Evolutionary conservation across 2,888 invertebrate species (phyloP).

Genomic region (Thecocarcelia acutangulata): DNA sequence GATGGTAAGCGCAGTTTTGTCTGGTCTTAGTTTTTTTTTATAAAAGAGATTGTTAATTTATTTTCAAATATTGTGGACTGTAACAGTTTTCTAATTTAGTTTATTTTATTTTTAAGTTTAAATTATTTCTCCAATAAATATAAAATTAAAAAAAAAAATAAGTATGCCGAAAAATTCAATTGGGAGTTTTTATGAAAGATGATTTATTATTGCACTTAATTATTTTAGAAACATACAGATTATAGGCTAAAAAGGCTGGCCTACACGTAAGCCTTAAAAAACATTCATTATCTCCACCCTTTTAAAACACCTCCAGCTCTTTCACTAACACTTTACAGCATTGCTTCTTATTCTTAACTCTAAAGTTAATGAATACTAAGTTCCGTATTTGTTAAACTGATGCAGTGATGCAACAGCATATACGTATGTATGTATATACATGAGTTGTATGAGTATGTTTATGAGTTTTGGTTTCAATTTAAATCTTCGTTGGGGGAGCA

Average conservation of each 20-base stretch:
- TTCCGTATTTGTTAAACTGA: slow-evolving; percentile 2
- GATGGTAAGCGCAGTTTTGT: neutral
- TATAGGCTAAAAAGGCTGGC: slow-evolving; percentile 41
- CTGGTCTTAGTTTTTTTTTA: slow-evolving; percentile 13
- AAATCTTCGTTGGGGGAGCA: slow-evolving; percentile 41
- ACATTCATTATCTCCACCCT: slow-evolving; percentile 53
- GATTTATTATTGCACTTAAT: slow-evolving; percentile 40
- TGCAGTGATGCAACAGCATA: slow-evolving; percentile 35
- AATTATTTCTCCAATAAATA: slow-evolving; percentile 33
- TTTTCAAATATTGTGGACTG: slow-evolving; percentile 42
- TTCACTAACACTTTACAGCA: slow-evolving; percentile 39
- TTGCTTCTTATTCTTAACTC: slow-evolving; percentile 2
- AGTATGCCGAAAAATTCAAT: too few relatives aligned
- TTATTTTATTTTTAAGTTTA: slow-evolving; percentile 41
- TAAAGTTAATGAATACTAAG: slow-evolving; percentile 6
- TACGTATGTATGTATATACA: neutral
- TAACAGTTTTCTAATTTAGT: slow-evolving; percentile 5
- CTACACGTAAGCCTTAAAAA: slow-evolving; percentile 51
- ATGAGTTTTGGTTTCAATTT: slow-evolving; percentile 22
- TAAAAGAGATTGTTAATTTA: slow-evolving; percentile 27
- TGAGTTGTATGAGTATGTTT: slow-evolving; percentile 8
- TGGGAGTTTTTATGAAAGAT: neutral
- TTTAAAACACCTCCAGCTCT: slow-evolving; percentile 43
- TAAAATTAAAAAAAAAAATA: slow-evolving; percentile 13
- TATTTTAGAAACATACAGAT: slow-evolving; percentile 10